A percentile compares a stretch with the other conserved stretches of the same genome.
Evolutionary conservation across 2,888 invertebrate species (phyloP).

Genomic region (Pristionchus japonicus): DNA sequence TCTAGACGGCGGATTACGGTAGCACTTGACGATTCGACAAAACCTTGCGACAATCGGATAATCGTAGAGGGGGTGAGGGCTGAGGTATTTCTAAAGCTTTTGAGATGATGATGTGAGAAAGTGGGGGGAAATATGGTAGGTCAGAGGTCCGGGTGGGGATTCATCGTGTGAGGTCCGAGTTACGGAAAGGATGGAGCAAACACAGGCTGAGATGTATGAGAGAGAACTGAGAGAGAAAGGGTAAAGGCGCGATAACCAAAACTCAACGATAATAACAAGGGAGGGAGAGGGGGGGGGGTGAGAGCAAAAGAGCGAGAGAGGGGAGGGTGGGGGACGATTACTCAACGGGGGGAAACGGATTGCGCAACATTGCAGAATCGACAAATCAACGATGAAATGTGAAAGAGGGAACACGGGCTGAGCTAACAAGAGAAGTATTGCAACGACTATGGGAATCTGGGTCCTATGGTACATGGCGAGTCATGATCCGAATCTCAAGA

Average conservation of each 20-base stretch:
- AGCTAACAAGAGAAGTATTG: background rate
- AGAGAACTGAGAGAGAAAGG: background rate
- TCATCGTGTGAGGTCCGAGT: background rate
- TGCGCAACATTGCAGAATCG: constrained; percentile 25
- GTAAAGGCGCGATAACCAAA: background rate
- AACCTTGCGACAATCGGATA: constrained; percentile 23
- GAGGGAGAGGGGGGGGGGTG: constrained; percentile 35
- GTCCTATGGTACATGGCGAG: constrained; percentile 23
- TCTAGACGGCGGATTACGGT: background rate
- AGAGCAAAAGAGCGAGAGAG: constrained; percentile 47
- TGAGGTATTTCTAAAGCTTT: background rate
- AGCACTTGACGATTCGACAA: constrained; percentile 27
- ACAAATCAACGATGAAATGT: constrained; percentile 18
- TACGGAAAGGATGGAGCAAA: constrained; percentile 17
- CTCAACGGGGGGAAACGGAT: background rate
- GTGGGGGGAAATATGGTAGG: background rate
- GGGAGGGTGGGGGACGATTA: background rate
- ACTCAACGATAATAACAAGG: constrained; percentile 27
- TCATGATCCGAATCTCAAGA: background rate
- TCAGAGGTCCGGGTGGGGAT: background rate
- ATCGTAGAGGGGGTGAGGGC: background rate
- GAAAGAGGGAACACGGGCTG: background rate
- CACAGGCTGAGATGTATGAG: background rate
- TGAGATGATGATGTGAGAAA: constrained; percentile 14
- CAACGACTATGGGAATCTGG: background rate